Evolutionary conservation across 2,113 vertebrate genomes (phyloP), one percentile per base, ranked within the genome.

Genomic region (Microcebus murinus): DNA sequence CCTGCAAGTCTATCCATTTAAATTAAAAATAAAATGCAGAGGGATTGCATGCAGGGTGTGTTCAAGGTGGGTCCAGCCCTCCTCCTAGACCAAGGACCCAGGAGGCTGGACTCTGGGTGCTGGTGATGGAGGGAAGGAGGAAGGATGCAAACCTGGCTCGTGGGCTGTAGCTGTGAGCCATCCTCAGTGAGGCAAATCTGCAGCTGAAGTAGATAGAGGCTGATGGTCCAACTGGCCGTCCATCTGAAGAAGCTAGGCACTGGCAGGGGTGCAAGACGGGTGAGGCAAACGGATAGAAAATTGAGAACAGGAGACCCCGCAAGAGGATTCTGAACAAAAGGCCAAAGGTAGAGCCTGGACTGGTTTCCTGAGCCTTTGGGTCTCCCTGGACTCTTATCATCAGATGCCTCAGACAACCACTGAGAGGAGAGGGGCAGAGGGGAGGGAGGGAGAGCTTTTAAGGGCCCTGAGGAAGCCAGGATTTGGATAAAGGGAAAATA

Each of bases 1-100:
- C 83, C 70, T 45, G 63, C 48, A 67, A 90, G 61, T 57, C 86
- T 59, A 27, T 86, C 61, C 61, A 57, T 91, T 87, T 76, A 59
- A 82, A 67, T 73, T 25, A 95, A 84, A 95, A 71, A 77, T 36
- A 67, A 87, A 95, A 83, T 3, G 13, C 18, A 52, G 36, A 27
- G 31, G 18, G 36, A 17, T 34, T 84, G 65, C 45, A 9, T 11
- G 5, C 50, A 42, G 12, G 12, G 8, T 65, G 59, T 71, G 65
- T 36, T 80, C 90, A 18, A 55, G 39, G 25, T 67, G 25, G 31
- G 52, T 67, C 48, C 27, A 29, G 0, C 4, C 18, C 4, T 11
- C 8, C 17, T 52, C 36, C 8, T 0, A 3, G n/a, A 67, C n/a
- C n/a, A 3, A 25, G n/a, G 50, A 34, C 23, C 23, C 31, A 85